Evolutionary conservation across 2,888 invertebrate species (phyloP).

Genomic region (Eumerus sabulonum): DNA sequence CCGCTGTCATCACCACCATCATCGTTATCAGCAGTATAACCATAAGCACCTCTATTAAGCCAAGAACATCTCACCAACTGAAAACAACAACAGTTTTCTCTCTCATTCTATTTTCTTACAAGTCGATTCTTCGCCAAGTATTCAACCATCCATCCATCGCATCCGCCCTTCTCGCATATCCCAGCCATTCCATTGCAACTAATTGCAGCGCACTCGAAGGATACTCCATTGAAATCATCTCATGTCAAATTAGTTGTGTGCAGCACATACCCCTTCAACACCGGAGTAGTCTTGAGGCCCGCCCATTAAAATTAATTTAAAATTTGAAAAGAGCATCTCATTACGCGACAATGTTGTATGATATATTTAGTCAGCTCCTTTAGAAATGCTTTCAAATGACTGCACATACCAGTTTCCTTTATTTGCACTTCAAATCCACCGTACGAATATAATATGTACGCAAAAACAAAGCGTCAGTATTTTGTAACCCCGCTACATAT

Average conservation of each 20-base stretch:
- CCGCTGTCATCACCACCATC: slow-evolving; percentile 1
- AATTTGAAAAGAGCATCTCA: slow-evolving; percentile 67
- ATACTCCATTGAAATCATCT: slow-evolving; percentile 63
- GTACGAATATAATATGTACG: too few species aligned
- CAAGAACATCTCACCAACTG: slow-evolving; percentile 26
- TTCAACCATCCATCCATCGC: background rate
- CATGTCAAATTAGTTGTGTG: slow-evolving; percentile 66
- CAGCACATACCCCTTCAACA: slow-evolving; percentile 24
- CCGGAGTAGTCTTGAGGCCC: slow-evolving; percentile 48
- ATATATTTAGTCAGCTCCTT: slow-evolving; percentile 46
- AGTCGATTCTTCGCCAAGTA: background rate
- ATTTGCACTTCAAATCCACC: background rate
- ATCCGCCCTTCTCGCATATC: too few species aligned
- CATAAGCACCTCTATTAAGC: slow-evolving; percentile 22
- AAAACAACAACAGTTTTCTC: too few species aligned
- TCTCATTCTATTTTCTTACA: too few species aligned
- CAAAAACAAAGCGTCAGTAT: too few species aligned
- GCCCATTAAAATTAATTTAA: slow-evolving; percentile 66
- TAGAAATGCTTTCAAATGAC: slow-evolving; percentile 54
- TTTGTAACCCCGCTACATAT: too few species aligned
- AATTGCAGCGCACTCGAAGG: slow-evolving; percentile 61
- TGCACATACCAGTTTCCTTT: slow-evolving; percentile 43
- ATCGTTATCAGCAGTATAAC: background rate
- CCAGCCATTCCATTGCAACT: slow-evolving; percentile 39
- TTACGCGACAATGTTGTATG: slow-evolving; percentile 57